Evolutionary conservation across 30 jellyfish, hydroid and myxozoan genomes (phyloP), one percentile per base, ranked within the genome.

Genomic region (Catostylus mosaicus): DNA sequence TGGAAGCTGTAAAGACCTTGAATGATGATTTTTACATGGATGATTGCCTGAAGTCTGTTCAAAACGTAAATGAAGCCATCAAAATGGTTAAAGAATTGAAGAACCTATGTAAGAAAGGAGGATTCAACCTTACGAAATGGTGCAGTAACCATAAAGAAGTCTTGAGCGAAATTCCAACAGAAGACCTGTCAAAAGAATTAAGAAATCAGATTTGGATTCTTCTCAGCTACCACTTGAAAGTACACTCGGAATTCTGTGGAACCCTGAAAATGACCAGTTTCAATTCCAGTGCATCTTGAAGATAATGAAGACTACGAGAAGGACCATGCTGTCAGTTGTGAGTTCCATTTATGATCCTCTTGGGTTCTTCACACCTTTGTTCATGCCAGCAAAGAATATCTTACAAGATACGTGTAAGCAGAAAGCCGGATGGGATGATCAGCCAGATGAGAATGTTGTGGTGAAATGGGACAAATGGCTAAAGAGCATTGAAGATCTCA

Each of bases 81-180:
- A 73, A 27, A 0, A 31, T 34, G 46, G 38, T 52, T 5, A 32
- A 33, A 60, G 67, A 59, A 35, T 73, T 73, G 75, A 47, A 51
- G 31, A 27, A 14, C 24, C 10, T 27, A 30, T 74, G 86, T 29
- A 51, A 47, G 4, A 83, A 47, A 5, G 88, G 88, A 30, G 88
- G 88, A 59, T 77, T 77, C 83, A 54, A 77, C 10, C 67, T 77
- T 12, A 77, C 88, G 12, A 77, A 77, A 73, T 46, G 73, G 75
- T 30, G 30, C 30, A 18, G 48, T 24, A 73, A 73, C 20, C 52
- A 32, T 8, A 73, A 16, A 43, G 75, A 73, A 73, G 85, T 73
- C 63, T 51, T 73, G 85, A 26, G 36, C 10, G 52, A 38, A 48
- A 73, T 73, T 30, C 46, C 73, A 18, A 50, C 18, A 40, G 85